These are phyloP conservation scores for Eristalinus sepulchralis DNA, from an alignment of 2,888 invertebrate species.

Conservation along the genomic window DNA sequence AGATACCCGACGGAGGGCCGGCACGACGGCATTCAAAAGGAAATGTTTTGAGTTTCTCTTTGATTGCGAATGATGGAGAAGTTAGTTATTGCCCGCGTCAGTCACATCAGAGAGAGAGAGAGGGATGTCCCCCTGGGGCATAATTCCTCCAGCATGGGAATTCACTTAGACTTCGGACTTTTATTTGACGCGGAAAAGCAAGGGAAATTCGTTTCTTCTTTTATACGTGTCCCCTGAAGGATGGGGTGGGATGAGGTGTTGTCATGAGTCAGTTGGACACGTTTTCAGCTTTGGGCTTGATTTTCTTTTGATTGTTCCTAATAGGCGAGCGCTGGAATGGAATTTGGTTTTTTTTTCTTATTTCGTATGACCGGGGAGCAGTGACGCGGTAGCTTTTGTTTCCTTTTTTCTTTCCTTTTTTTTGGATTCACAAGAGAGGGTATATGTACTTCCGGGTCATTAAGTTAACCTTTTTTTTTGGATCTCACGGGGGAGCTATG, in stretches of 20 bases:
- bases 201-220: no score
- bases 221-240: neutral
- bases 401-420: neutral
- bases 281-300: neutral
- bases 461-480: neutral
- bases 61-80: neutral
- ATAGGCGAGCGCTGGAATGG: neutral
- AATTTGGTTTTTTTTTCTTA: neutral
- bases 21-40: neutral
- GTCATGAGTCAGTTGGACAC: neutral
- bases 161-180: slow-evolving; percentile 3
- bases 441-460: neutral
- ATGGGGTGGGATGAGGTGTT: neutral
- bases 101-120: neutral
- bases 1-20: neutral
- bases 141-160: slow-evolving; percentile 4
- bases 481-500: no score
- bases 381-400: neutral
- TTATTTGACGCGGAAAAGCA: slow-evolving; percentile 4
- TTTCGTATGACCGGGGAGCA: neutral
- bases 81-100: neutral
- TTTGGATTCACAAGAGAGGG: neutral
- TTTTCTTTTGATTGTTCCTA: neutral
- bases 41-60: neutral
- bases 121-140: neutral